Percentiles rank a stretch among this genome's conserved stretches.
These are phyloP conservation scores for Microcebus jonahi DNA, from an alignment of 2,113 vertebrate species.

Conservation along the genomic window DNA sequence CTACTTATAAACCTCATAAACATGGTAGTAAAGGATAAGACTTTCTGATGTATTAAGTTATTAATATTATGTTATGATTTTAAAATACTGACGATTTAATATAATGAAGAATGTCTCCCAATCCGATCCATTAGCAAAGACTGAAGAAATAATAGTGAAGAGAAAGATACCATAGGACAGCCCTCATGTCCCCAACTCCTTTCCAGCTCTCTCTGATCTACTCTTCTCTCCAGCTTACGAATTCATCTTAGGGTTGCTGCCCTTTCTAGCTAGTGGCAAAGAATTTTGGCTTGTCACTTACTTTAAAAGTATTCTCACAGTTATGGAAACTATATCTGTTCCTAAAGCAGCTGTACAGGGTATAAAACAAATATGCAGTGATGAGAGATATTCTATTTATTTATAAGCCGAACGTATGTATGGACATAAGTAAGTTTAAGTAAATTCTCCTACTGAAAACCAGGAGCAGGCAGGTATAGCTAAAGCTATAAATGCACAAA, in stretches of 20 bases:
- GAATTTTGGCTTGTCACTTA: neutral
- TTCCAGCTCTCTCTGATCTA: accelerated
- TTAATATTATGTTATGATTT: no score
- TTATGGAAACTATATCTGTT: accelerated
- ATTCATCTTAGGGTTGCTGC: neutral
- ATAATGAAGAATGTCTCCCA: neutral
- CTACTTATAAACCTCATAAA: neutral
- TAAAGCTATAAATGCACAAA: neutral
- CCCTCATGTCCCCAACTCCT: neutral
- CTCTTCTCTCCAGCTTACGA: accelerated
- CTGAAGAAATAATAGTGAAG: neutral
- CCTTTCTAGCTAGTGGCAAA: neutral
- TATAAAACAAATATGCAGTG: accelerated
- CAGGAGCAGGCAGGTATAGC: neutral
- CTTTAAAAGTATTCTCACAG: no score
- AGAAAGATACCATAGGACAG: neutral
- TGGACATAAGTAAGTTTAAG: neutral
- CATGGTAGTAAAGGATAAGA: neutral
- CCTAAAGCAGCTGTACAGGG: neutral
- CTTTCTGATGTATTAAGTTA: accelerated
- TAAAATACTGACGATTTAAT: neutral
- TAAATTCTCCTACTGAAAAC: neutral
- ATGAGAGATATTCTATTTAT: accelerated
- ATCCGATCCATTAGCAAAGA: neutral
- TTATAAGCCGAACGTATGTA: accelerated